Percentiles rank a stretch among this genome's conserved stretches.
These are phyloP conservation scores for Lathronympha strigana DNA, from an alignment of 2,888 invertebrate genomes.

Conservation along the genomic window DNA sequence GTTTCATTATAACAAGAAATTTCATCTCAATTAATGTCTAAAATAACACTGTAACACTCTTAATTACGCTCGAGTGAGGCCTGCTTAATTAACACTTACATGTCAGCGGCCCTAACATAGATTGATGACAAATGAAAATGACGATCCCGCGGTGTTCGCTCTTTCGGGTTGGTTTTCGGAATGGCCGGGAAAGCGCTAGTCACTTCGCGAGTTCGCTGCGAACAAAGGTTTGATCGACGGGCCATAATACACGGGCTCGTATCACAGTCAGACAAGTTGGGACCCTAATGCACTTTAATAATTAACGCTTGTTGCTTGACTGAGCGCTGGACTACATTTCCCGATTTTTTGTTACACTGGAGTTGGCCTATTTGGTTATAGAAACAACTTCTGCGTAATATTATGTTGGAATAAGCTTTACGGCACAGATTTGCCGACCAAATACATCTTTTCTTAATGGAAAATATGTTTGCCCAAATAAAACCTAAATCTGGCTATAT, in stretches of 20 bases:
- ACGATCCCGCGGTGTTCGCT: conserved; percentile 73
- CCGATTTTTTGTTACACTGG: conserved; percentile 28
- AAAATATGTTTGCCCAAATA: too few relatives aligned
- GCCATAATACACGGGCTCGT: conserved; percentile 67
- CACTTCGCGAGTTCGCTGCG: conserved; percentile 68
- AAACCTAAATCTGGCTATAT: too few relatives aligned
- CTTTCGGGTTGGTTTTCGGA: conserved; percentile 68
- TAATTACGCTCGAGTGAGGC: conserved; percentile 83
- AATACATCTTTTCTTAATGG: too few relatives aligned
- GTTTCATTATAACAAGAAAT: conserved; percentile 80
- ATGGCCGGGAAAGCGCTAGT: conserved; percentile 74
- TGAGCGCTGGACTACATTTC: conserved; percentile 42
- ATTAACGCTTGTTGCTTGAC: conserved; percentile 63
- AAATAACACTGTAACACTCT: conserved; percentile 83
- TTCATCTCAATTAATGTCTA: conserved; percentile 84
- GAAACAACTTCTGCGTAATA: neutral
- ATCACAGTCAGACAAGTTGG: conserved; percentile 70
- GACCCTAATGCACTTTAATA: conserved; percentile 79
- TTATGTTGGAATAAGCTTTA: neutral
- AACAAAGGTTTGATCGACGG: conserved; percentile 72
- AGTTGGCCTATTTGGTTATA: neutral
- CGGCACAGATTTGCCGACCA: too few relatives aligned
- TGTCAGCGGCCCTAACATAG: conserved; percentile 82
- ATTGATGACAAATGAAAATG: conserved; percentile 84
- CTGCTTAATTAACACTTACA: conserved; percentile 84